Evolutionary conservation across 2,113 vertebrate genomes (phyloP).

Genomic region (Thamnophis sirtalis): DNA sequence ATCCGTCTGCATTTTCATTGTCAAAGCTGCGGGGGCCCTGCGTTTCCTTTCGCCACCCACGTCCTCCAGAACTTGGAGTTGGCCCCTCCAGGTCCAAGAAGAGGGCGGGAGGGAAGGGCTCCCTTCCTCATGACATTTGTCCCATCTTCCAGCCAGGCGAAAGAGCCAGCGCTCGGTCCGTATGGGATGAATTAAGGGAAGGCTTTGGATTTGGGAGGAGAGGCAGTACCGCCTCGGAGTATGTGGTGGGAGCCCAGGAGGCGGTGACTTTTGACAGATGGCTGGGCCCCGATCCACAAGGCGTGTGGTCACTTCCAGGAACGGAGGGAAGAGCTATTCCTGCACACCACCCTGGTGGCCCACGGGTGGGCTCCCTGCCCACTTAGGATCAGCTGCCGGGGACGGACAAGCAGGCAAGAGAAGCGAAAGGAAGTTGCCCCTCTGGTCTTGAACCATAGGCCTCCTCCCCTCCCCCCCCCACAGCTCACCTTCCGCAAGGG

Average conservation of each 20-base stretch:
- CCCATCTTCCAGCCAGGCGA: neutral
- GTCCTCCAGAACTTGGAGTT: neutral
- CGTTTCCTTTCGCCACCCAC: neutral
- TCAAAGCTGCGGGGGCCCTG: too few relatives aligned
- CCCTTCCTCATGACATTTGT: neutral
- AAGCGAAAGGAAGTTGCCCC: neutral
- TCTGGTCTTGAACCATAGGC: neutral
- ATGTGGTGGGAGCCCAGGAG: neutral
- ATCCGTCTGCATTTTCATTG: neutral
- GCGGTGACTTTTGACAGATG: neutral
- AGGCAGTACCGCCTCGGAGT: neutral
- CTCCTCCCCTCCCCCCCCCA: neutral
- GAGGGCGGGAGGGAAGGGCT: neutral
- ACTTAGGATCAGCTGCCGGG: neutral
- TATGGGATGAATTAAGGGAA: neutral
- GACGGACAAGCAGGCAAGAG: neutral
- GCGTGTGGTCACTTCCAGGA: neutral
- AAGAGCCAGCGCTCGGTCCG: neutral
- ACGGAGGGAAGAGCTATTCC: neutral
- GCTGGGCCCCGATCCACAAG: neutral
- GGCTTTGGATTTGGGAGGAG: neutral
- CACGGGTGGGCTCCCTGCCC: neutral
- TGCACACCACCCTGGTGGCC: neutral
- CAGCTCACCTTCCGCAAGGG: neutral
- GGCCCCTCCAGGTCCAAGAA: neutral